Percentiles rank a stretch among this genome's conserved stretches.
phyloP scores from a whole-genome alignment of 92 coral and sea anemone genomes.

The Phenganax stokvisi region DNA sequence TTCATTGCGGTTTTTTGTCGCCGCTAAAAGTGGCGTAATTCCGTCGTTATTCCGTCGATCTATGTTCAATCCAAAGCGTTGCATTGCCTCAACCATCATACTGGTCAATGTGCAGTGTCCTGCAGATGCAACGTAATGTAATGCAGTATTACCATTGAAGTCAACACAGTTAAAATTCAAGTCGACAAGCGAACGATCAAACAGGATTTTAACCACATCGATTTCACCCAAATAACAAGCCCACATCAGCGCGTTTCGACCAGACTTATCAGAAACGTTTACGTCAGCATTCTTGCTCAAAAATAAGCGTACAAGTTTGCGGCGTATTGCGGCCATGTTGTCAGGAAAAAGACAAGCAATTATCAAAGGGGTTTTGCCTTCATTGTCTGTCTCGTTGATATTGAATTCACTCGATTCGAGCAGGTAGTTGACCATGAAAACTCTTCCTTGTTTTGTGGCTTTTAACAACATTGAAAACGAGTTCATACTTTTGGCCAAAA shows the following conservation, averaged over 20 bases:
- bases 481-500: too few species aligned
- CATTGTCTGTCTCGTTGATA: constrained; percentile 73
- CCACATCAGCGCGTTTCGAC: constrained; percentile 72
- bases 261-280: constrained; percentile 61
- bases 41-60: constrained; percentile 60
- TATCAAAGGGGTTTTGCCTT: constrained; percentile 81
- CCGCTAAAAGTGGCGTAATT: constrained; percentile 71
- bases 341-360: constrained; percentile 80
- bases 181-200: constrained; percentile 64
- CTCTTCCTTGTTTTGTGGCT: constrained; percentile 72
- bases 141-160: constrained; percentile 72
- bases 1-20: constrained; percentile 63
- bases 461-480: constrained; percentile 62
- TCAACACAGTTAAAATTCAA: constrained; percentile 73
- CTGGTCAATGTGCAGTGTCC: constrained; percentile 60
- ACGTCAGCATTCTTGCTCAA: constrained; percentile 73
- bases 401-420: constrained; percentile 67
- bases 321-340: constrained; percentile 69
- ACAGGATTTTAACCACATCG: constrained; percentile 58
- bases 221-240: constrained; percentile 67
- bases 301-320: constrained; percentile 66
- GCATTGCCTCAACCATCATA: constrained; percentile 61
- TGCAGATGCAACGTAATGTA: constrained; percentile 68
- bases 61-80: constrained; percentile 76
- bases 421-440: constrained; percentile 81